A percentile compares a stretch with the other conserved stretches of the same genome.
phyloP scores from a whole-genome alignment of 2,113 vertebrate genomes.

The Strix uralensis region DNA sequence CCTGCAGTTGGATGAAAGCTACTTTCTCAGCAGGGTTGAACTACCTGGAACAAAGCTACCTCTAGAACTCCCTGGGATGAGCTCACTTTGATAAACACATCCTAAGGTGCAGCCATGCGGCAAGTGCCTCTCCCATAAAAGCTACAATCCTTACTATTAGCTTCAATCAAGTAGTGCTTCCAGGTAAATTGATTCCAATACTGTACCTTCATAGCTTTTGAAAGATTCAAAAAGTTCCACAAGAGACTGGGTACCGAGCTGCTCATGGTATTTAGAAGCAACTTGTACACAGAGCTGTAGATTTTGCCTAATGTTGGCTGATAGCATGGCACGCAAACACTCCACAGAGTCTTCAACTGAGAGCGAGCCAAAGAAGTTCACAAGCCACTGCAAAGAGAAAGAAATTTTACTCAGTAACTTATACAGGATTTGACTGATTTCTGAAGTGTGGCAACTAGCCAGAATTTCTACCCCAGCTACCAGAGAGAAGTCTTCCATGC shows the following conservation, averaged over 20 bases:
- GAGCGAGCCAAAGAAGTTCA: conserved; percentile 90
- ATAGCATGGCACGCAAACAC: conserved; percentile 88
- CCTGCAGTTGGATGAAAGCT: not conserved
- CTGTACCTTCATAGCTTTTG: conserved; percentile 91
- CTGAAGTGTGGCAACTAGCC: not conserved
- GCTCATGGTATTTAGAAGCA: conserved; percentile 92
- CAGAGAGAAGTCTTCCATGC: not conserved
- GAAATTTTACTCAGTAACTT: not conserved
- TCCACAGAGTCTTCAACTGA: conserved; percentile 91
- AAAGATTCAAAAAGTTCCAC: conserved; percentile 94
- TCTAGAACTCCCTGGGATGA: not conserved
- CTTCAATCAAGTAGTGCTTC: not conserved
- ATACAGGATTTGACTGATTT: not conserved
- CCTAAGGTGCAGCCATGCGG: not conserved
- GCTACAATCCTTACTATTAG: not conserved
- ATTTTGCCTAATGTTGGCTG: conserved; percentile 90
- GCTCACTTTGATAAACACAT: not conserved
- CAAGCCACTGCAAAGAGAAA: conserved; percentile 81
- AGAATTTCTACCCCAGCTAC: not conserved
- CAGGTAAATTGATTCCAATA: not conserved
- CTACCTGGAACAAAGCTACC: not conserved
- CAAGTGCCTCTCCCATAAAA: not conserved
- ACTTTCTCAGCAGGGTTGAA: not conserved
- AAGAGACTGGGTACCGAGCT: conserved; percentile 86
- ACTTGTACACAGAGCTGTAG: conserved; percentile 91